Base-by-base conservation (phyloP, 2,888 invertebrate species). In the Eustalomyia histrio region DNA sequence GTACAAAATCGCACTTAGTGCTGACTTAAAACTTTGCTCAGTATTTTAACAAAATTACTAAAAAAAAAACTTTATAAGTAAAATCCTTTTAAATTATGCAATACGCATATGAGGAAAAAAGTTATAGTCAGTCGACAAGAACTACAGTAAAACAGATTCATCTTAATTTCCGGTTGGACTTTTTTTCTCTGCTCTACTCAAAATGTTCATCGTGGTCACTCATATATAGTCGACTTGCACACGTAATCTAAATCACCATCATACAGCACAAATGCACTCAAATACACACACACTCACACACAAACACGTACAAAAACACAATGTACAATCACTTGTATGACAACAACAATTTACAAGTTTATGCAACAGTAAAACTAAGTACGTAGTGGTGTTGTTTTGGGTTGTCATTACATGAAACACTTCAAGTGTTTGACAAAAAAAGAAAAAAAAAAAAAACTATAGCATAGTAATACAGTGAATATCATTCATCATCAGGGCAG, bases 271-370 rank as follows among this genome's bases (percentile, higher is more conserved):
- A 29, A 29, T 29, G 29, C 29, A 29, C 29, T 29, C 24, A 50
- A 16, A 33, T 24, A 47, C 16, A 14, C 18, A 9, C 24, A 14
- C 35, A 50, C 16, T 16, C 6, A 50, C 33, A 18, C 24, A 24
- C 24, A 24, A 12, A 24, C 21, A 53, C 17, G 43, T 10, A 58
- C 53, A 52, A 12, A 60, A 39, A 57, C 6, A 71, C 72, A 63
- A 57, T 52, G 33, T 69, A 24, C 60, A 69, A 80, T 76, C 65
- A 57, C 64, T 76, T 72, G 81, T 83, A 84, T 85, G 86, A 86
- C 85, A 87, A 87, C 86, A 87, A 85, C 83, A 86, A 84, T 84
- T 76, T 78, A 81, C 81, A 81, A 82, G 72, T 79, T 78, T 69
- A 68, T 79, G 79, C 82, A 79, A 79, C 79, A 82, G 58, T 53